phyloP scores from a whole-genome alignment of 2,888 invertebrate genomes.

The Eilema depressum region DNA sequence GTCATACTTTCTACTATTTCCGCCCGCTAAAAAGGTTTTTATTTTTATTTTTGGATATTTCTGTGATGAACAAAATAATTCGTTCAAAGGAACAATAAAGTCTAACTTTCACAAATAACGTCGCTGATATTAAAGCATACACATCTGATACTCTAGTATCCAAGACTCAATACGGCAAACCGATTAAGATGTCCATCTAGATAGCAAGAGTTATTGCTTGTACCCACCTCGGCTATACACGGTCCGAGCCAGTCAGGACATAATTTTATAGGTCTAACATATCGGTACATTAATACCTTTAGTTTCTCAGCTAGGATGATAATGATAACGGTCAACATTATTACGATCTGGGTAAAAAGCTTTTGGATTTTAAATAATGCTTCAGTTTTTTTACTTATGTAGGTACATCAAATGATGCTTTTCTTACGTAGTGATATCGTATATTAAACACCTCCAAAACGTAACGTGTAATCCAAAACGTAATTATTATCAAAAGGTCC shows the following conservation, averaged over 20 bases:
- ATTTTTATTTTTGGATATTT: background rate
- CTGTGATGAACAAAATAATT: background rate
- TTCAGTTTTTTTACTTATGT: too few species aligned
- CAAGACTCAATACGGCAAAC: constrained; percentile 42
- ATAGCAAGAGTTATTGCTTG: constrained; percentile 44
- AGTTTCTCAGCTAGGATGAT: background rate
- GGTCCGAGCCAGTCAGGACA: background rate
- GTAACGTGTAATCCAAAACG: too few species aligned
- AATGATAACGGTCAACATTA: background rate
- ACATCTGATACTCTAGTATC: background rate
- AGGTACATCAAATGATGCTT: too few species aligned
- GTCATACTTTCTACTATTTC: too few species aligned
- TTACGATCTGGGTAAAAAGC: background rate
- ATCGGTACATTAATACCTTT: background rate
- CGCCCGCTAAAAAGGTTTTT: too few species aligned
- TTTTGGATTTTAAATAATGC: background rate
- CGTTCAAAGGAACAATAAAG: background rate
- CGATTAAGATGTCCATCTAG: constrained; percentile 70
- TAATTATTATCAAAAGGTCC: too few species aligned
- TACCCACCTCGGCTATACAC: constrained; percentile 1
- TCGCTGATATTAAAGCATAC: background rate
- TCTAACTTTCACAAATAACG: background rate
- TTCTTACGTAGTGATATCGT: too few species aligned
- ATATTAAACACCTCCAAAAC: too few species aligned
- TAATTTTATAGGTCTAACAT: background rate